Evolutionary conservation across 2,888 invertebrate species (phyloP).

Genomic region (Furcula furcula): DNA sequence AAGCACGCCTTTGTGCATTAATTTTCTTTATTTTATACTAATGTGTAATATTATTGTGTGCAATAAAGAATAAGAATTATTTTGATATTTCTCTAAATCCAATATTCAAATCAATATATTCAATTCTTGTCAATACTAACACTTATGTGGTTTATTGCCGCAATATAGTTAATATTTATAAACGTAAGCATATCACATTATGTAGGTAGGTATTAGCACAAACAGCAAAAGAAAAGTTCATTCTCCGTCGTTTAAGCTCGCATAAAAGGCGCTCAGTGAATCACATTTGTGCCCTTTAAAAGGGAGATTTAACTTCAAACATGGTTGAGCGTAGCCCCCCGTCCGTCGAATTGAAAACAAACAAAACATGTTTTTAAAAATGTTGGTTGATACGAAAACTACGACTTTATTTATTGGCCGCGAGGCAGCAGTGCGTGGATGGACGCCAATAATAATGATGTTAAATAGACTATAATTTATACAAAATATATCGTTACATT

Average conservation of each 20-base stretch:
- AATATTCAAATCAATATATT: too few species aligned
- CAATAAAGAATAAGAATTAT: too few species aligned
- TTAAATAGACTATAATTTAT: constrained; percentile 33
- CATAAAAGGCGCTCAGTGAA: constrained; percentile 66
- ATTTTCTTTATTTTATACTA: too few species aligned
- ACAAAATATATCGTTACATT: background rate
- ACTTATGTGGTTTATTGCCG: too few species aligned
- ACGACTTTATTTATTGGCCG: constrained; percentile 56
- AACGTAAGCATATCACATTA: background rate
- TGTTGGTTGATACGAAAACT: constrained; percentile 64
- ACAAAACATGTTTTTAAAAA: constrained; percentile 70
- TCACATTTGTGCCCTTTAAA: constrained; percentile 72
- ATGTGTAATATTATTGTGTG: too few species aligned
- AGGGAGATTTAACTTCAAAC: constrained; percentile 79
- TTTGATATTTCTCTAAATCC: too few species aligned
- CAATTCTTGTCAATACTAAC: too few species aligned
- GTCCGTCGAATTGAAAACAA: constrained; percentile 70
- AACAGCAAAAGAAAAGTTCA: constrained; percentile 34
- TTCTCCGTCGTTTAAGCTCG: constrained; percentile 48
- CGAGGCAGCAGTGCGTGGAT: constrained; percentile 34
- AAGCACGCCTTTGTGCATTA: too few species aligned
- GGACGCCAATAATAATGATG: constrained; percentile 30
- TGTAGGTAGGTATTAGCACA: background rate
- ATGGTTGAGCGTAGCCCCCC: constrained; percentile 60
- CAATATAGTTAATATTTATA: too few species aligned